A percentile compares a stretch with the other conserved stretches of the same genome.
These are phyloP conservation scores for Musca vetustissima DNA, from an alignment of 1,140 invertebrate species.

Conservation along the genomic window DNA sequence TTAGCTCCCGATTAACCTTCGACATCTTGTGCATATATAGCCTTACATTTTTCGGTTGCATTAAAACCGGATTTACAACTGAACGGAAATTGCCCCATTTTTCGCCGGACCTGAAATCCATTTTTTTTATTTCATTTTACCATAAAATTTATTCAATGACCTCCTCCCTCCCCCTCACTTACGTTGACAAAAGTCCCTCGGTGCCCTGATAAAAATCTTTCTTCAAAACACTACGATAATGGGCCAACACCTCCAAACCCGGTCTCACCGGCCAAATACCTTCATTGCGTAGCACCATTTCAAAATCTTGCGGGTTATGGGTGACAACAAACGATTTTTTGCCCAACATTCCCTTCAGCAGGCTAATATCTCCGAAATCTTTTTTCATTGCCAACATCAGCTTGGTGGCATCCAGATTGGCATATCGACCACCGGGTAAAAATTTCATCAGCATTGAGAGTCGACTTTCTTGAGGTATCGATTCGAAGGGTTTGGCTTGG, in stretches of 20 bases:
- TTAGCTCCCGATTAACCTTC: conserved; percentile 21
- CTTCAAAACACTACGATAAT: conserved; percentile 27
- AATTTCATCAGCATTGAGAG: conserved; percentile 39
- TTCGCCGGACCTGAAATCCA: conserved; percentile 44
- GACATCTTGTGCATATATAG: conserved; percentile 35
- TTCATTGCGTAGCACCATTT: conserved; percentile 31
- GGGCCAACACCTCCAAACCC: conserved; percentile 20
- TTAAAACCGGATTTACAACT: conserved; percentile 43
- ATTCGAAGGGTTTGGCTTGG: conserved; percentile 38
- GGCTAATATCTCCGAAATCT: conserved; percentile 28
- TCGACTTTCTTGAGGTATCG: conserved; percentile 40
- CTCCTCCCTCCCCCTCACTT: conserved; percentile 57
- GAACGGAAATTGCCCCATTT: conserved; percentile 45
- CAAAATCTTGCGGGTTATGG: conserved; percentile 28
- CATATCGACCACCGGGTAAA: conserved; percentile 44
- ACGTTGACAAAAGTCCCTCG: conserved; percentile 25
- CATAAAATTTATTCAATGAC: conserved; percentile 57
- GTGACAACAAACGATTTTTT: conserved; percentile 11
- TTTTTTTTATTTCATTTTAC: conserved; percentile 26
- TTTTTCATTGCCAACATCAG: conserved; percentile 8
- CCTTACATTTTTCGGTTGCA: conserved; percentile 46
- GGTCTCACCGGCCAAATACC: conserved; percentile 17
- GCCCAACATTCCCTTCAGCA: conserved; percentile 21
- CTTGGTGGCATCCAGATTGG: conserved; percentile 10
- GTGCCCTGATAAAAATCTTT: conserved; percentile 28